Evolutionary conservation across 2,113 vertebrate genomes (phyloP).

Genomic region (Dinomys branickii): DNA sequence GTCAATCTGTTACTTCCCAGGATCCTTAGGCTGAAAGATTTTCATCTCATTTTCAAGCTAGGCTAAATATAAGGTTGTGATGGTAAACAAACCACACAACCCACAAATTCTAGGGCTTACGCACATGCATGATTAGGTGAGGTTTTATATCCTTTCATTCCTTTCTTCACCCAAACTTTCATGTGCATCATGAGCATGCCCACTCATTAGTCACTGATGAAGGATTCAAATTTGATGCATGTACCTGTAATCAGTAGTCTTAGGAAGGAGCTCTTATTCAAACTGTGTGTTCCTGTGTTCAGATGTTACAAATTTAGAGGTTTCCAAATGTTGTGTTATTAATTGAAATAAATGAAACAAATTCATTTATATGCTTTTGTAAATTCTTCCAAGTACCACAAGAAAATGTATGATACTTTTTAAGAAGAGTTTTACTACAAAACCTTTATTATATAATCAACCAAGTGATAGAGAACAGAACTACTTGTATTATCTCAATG

Average conservation of each 20-base stretch:
- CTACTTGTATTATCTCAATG: neutral
- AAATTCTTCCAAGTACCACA: neutral
- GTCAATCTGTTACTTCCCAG: neutral
- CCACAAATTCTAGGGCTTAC: neutral
- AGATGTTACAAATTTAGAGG: neutral
- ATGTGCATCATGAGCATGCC: neutral
- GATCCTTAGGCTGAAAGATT: neutral
- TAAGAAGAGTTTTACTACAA: neutral
- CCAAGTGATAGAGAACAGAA: neutral
- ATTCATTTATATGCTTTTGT: neutral
- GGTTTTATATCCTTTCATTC: neutral
- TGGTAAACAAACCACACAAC: neutral
- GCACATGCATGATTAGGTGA: neutral
- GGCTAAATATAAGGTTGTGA: neutral
- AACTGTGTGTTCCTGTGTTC: neutral
- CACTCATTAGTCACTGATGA: neutral
- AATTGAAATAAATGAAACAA: neutral
- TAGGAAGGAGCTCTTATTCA: neutral
- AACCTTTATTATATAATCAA: neutral
- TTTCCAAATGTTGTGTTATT: neutral
- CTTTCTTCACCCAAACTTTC: neutral
- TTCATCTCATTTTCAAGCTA: neutral
- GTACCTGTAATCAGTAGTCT: neutral
- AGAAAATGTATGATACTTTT: neutral
- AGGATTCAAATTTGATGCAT: neutral